phyloP scores from a whole-genome alignment of 2,888 invertebrate species.

The Callosobruchus maculatus region DNA sequence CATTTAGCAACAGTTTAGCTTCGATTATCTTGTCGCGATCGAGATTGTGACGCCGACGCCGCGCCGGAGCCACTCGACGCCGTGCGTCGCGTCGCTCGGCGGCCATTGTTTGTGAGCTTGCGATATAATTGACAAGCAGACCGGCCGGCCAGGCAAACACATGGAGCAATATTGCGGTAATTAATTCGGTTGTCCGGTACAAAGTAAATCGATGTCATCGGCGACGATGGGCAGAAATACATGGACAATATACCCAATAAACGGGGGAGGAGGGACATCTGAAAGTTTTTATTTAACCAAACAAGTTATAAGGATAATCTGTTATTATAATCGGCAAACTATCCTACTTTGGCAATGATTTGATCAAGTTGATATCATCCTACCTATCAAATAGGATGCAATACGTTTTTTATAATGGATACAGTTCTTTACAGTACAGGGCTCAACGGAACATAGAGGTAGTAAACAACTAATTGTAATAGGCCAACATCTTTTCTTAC shows the following conservation, averaged over 20 bases:
- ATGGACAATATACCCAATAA: slow-evolving; percentile 2
- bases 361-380: too few species aligned
- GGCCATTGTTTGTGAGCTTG: slow-evolving; percentile 9
- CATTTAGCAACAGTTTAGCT: not conserved
- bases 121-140: slow-evolving; percentile 22
- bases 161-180: slow-evolving; percentile 27
- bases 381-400: too few species aligned
- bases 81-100: not conserved
- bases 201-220: slow-evolving; percentile 31
- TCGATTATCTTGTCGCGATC: not conserved
- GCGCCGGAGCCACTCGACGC: not conserved
- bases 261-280: too few species aligned
- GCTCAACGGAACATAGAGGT: too few species aligned
- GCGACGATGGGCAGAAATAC: slow-evolving; percentile 13
- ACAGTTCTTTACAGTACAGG: too few species aligned
- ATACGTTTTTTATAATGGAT: too few species aligned
- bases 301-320: too few species aligned
- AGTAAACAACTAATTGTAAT: too few species aligned
- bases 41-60: not conserved
- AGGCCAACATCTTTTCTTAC: too few species aligned
- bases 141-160: slow-evolving; percentile 7
- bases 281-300: too few species aligned
- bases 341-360: too few species aligned
- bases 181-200: slow-evolving; percentile 32
- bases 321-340: too few species aligned